phyloP scores from a whole-genome alignment of 1,140 invertebrate species.

The Ceratoteleas bidentatus region DNA sequence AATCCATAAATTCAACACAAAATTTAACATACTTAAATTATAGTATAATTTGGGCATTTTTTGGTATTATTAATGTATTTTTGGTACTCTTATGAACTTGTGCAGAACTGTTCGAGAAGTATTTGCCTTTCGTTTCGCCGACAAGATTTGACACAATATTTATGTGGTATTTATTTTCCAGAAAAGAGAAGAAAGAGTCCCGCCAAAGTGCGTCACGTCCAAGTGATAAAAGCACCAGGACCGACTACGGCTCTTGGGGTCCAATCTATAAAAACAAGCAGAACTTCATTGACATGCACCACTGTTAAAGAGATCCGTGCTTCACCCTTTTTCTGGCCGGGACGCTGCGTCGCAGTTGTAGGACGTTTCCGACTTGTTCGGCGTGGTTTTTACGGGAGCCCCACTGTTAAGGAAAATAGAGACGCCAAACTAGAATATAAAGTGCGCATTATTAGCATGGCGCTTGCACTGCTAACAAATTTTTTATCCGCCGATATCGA shows the following conservation, averaged over 20 bases:
- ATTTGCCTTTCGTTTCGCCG: neutral
- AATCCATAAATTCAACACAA: too few species aligned
- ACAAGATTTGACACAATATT: constrained; percentile 16
- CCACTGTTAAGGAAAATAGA: constrained; percentile 26
- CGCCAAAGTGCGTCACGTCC: constrained; percentile 54
- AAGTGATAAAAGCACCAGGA: constrained; percentile 73
- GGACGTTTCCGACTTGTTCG: constrained; percentile 28
- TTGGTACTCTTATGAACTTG: neutral
- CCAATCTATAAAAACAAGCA: constrained; percentile 87
- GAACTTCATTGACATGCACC: constrained; percentile 86
- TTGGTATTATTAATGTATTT: too few species aligned
- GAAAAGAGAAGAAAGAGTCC: constrained; percentile 77
- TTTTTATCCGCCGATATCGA: too few species aligned
- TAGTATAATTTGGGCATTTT: too few species aligned
- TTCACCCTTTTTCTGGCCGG: constrained; percentile 26
- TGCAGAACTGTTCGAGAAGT: neutral
- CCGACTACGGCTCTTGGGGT: constrained; percentile 86
- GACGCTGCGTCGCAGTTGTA: constrained; percentile 1
- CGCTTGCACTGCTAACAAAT: neutral
- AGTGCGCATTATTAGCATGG: constrained; percentile 5
- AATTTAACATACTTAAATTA: too few species aligned
- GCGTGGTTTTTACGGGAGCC: constrained; percentile 5
- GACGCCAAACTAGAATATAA: constrained; percentile 9
- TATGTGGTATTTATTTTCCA: constrained; percentile 61
- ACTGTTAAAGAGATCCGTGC: constrained; percentile 78